A percentile compares a stretch with the other conserved stretches of the same genome.
phyloP scores from a whole-genome alignment of 2,888 invertebrate species.

The Corythucha ciliata region DNA sequence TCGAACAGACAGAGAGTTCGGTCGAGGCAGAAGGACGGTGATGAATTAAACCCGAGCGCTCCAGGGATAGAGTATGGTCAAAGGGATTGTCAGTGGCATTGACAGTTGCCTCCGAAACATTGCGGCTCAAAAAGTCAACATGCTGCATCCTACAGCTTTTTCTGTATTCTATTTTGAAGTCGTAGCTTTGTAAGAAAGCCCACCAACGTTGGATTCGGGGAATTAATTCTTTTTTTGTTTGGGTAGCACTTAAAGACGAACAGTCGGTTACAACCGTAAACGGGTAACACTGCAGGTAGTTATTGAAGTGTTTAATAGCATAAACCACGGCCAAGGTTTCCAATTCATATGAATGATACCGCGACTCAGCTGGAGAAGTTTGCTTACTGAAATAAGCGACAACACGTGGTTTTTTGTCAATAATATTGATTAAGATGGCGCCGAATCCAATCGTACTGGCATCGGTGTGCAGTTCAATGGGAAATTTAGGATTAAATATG shows the following conservation, averaged over 20 bases:
- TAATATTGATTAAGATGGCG: conserved; percentile 5
- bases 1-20: too few relatives aligned
- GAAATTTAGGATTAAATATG: conserved; percentile 10
- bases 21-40: too few relatives aligned
- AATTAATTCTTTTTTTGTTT: conserved; percentile 36
- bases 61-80: neutral
- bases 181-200: conserved; percentile 35
- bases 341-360: conserved; percentile 10
- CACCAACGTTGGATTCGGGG: conserved; percentile 38
- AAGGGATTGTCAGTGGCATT: neutral
- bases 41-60: too few relatives aligned
- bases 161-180: conserved; percentile 33
- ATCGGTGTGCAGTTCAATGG: conserved; percentile 17
- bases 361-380: conserved; percentile 2
- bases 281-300: conserved; percentile 37
- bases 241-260: conserved; percentile 36
- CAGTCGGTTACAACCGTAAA: conserved; percentile 40
- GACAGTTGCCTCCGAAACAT: neutral
- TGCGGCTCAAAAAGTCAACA: conserved; percentile 37
- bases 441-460: conserved; percentile 11
- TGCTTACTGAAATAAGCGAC: conserved; percentile 18
- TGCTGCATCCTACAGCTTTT: conserved; percentile 36
- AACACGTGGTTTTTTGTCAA: conserved; percentile 5
- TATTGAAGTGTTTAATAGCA: conserved; percentile 38
- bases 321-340: conserved; percentile 12